Evolutionary conservation across 2,888 invertebrate genomes (phyloP), one percentile per base, ranked within the genome.

Genomic region (Xylota sylvarum): DNA sequence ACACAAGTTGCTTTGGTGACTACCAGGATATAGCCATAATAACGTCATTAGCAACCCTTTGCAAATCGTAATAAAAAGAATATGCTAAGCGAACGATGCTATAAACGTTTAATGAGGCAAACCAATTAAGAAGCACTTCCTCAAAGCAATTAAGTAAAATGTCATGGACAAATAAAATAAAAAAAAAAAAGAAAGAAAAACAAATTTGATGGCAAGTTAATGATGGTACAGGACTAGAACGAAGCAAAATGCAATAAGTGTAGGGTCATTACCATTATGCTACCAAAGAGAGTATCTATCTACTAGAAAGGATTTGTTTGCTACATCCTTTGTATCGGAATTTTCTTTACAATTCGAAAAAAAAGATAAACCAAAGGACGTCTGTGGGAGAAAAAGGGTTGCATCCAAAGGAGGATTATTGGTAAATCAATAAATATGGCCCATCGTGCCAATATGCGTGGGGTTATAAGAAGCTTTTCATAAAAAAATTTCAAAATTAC

Each of bases 71-170:
- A 69, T 23, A 69, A 69, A 55, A 56, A 55, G 43, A 69, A 55
- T 37, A 43, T 56, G 10, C 43, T 46, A 32, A 19, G 30, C 55
- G n/a, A n/a, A n/a, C n/a, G 56, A 19, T 14, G 17, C 56, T 12
- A 23, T 67, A 76, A 58, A 76, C 46, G 37, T 76, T 76, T 76
- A 76, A 76, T 76, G 65, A 58, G 76, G 37, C 65, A 46, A 50
- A 56, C 14, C 37, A 58, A 58, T 76, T 23, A 76, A 14, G 37
- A 27, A 58, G 35, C 40, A 48, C 12, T 50, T 48, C 58, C 27
- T 48, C 4, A 17, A 10, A 17, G 76, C 65, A 76, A 76, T 76
- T 67, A 76, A 27, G 56, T 6, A 17, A 37, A 67, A 65, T 48
- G 37, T 56, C 27, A 37, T 30, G 52, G 12, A 37, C 7, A 37